These are phyloP conservation scores for Hyposoter dolosus DNA, from an alignment of 2,888 invertebrate genomes.

Conservation along the genomic window DNA sequence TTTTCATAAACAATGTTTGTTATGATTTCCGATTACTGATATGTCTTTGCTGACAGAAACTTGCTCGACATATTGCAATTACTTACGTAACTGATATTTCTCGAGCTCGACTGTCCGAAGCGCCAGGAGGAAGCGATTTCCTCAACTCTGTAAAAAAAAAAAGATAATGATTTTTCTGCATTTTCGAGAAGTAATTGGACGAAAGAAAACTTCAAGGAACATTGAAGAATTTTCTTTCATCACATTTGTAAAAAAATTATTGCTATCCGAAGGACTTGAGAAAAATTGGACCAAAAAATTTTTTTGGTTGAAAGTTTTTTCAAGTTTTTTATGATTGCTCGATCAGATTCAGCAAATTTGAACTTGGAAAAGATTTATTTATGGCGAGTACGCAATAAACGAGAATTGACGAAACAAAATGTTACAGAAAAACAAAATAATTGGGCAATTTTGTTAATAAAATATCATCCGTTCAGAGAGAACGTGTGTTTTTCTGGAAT, in stretches of 20 bases:
- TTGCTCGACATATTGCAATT: slow-evolving; percentile 11
- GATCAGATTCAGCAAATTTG: neutral
- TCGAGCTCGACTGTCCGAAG: neutral
- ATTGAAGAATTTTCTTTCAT: neutral
- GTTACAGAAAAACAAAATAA: neutral
- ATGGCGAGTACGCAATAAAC: neutral
- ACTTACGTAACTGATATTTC: slow-evolving; percentile 26
- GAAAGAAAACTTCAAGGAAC: neutral
- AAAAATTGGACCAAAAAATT: neutral
- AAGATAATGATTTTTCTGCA: neutral
- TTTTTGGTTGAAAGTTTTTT: neutral
- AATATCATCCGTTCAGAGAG: neutral
- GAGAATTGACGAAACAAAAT: neutral
- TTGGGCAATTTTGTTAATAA: neutral
- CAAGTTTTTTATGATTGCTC: neutral
- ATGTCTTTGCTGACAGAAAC: neutral
- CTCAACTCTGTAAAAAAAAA: neutral
- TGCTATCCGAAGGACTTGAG: neutral
- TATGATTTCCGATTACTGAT: neutral
- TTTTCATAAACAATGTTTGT: neutral
- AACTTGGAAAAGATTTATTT: neutral
- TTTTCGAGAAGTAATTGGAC: neutral
- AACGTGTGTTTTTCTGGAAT: neutral
- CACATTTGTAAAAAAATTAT: neutral
- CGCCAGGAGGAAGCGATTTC: neutral